Percentiles rank a stretch among this genome's conserved stretches.
These are phyloP conservation scores for Myodes glareolus DNA, from an alignment of 2,113 vertebrate genomes.

Conservation along the genomic window DNA sequence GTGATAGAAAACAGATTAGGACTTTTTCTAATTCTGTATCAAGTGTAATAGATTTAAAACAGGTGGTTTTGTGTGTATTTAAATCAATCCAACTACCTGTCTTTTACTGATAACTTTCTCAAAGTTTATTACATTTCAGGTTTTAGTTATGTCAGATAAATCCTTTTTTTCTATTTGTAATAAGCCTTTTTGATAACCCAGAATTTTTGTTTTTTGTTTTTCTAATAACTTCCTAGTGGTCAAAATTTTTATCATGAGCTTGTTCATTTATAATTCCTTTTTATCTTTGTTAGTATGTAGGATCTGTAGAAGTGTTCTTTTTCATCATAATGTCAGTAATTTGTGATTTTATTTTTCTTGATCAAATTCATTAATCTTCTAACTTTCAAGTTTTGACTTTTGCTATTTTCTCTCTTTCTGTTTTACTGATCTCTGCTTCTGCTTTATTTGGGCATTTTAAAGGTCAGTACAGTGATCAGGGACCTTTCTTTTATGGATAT, in stretches of 20 bases:
- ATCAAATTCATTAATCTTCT: neutral
- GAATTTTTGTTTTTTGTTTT: neutral
- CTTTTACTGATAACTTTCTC: neutral
- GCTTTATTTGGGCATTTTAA: slow-evolving; percentile 11
- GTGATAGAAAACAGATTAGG: neutral
- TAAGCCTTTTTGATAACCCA: neutral
- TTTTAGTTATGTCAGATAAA: neutral
- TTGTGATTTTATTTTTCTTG: neutral
- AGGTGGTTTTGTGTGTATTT: neutral
- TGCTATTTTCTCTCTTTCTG: neutral
- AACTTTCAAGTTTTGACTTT: neutral
- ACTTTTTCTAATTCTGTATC: neutral
- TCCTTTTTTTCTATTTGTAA: neutral
- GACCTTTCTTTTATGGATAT: neutral
- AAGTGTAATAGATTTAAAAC: neutral
- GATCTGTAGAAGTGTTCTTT: neutral
- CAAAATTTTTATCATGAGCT: neutral
- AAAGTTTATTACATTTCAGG: neutral
- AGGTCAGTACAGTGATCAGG: neutral
- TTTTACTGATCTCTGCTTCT: slow-evolving; percentile 7
- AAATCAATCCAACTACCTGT: neutral
- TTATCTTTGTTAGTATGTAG: neutral
- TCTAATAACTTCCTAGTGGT: neutral
- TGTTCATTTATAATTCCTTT: neutral
- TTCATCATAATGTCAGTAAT: neutral